Percentiles rank a stretch among this genome's conserved stretches.
phyloP scores from a whole-genome alignment of 2,888 invertebrate genomes.

The Chirona hameri region DNA sequence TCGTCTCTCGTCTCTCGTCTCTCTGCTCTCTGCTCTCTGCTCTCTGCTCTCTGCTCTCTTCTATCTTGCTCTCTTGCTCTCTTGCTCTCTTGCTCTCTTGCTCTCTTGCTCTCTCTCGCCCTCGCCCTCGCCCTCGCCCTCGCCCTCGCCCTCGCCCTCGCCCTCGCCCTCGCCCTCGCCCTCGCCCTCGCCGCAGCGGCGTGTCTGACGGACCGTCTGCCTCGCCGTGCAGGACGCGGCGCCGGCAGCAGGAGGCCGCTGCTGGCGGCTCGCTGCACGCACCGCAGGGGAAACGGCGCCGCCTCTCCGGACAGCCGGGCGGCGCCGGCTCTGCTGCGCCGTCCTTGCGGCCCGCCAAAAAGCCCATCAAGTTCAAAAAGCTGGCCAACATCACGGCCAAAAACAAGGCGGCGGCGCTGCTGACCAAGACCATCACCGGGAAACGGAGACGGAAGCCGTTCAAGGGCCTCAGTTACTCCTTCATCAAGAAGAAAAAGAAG shows the following conservation, averaged over 20 bases:
- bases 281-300: conserved; percentile 80
- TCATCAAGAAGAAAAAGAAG: conserved; percentile 37
- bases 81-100: too few species aligned
- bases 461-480: conserved; percentile 40
- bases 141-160: too few species aligned
- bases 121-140: too few species aligned
- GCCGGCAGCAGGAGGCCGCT: conserved; percentile 61
- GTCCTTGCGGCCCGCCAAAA: conserved; percentile 70
- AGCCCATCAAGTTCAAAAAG: conserved; percentile 66
- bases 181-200: too few species aligned
- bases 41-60: too few species aligned
- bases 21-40: too few species aligned
- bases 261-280: conserved; percentile 50
- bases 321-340: conserved; percentile 43
- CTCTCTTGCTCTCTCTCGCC: too few species aligned
- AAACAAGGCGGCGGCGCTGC: conserved; percentile 44
- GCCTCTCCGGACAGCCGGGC: conserved; percentile 90
- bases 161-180: too few species aligned
- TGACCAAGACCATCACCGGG: conserved; percentile 37
- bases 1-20: too few species aligned
- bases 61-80: too few species aligned
- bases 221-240: conserved; percentile 83
- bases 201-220: conserved; percentile 97
- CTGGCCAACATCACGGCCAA: conserved; percentile 45
- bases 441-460: conserved; percentile 39